Conservation (phyloP, 1,140 invertebrate genomes). For the Campoletis sonorensis region DNA sequence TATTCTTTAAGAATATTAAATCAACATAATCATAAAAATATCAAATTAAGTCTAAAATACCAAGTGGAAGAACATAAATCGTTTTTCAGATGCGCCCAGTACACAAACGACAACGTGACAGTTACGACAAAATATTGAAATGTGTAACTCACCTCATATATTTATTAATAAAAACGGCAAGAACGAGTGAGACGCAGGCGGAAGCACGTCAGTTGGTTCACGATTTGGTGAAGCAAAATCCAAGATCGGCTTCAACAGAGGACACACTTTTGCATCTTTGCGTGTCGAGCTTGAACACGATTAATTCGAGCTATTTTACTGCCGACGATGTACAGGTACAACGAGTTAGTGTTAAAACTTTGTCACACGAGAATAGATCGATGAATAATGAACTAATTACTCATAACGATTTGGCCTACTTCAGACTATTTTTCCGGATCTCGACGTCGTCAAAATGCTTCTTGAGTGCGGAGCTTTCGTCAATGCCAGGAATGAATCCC, state of each 20-base stretch:
- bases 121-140: slow-evolving; percentile 88
- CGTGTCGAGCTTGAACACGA: slow-evolving; percentile 87
- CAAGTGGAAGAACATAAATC: too few relatives aligned
- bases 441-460: slow-evolving; percentile 82
- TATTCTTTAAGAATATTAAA: slow-evolving; percentile 24
- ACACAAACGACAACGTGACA: slow-evolving; percentile 87
- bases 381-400: not conserved
- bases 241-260: slow-evolving; percentile 83
- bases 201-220: slow-evolving; percentile 74
- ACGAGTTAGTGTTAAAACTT: slow-evolving; percentile 41
- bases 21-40: not conserved
- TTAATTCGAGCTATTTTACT: slow-evolving; percentile 85
- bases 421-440: slow-evolving; percentile 85
- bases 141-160: slow-evolving; percentile 90
- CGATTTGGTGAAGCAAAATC: slow-evolving; percentile 80
- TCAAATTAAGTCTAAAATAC: too few relatives aligned
- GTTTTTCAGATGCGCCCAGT: slow-evolving; percentile 81
- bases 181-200: slow-evolving; percentile 74
- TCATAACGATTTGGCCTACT: slow-evolving; percentile 55
- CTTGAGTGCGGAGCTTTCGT: slow-evolving; percentile 86
- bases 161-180: slow-evolving; percentile 82
- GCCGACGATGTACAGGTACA: slow-evolving; percentile 82
- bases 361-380: slow-evolving; percentile 11
- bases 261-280: slow-evolving; percentile 89
- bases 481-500: slow-evolving; percentile 85